phyloP scores from a whole-genome alignment of 2,888 invertebrate species.

The Dorcus parallelipipedus region DNA sequence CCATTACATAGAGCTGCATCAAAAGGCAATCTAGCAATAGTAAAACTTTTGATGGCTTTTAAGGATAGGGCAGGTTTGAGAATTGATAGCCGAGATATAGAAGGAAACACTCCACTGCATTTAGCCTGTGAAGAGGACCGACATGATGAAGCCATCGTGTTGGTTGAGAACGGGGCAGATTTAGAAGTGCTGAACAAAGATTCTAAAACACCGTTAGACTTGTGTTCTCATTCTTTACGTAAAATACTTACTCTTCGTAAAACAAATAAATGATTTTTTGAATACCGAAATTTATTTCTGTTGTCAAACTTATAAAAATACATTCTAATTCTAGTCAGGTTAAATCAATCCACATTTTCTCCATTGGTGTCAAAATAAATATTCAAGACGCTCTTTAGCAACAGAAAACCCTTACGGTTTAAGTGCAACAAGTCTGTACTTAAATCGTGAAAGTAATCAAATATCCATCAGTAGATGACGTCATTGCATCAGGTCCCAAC shows the following conservation, averaged over 20 bases:
- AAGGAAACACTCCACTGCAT: constrained; percentile 78
- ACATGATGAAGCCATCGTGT: constrained; percentile 61
- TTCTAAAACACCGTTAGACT: constrained; percentile 63
- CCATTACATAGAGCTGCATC: constrained; percentile 79
- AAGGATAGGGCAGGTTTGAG: constrained; percentile 46
- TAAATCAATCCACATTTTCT: not conserved
- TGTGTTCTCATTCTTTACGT: constrained; percentile 43
- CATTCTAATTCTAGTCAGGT: no score
- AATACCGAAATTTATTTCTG: not conserved
- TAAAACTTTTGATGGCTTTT: constrained; percentile 62
- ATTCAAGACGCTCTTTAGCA: not conserved
- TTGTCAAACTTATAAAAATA: not conserved
- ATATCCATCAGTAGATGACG: no score
- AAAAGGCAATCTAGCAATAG: constrained; percentile 66
- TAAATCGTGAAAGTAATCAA: not conserved
- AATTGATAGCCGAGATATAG: constrained; percentile 62
- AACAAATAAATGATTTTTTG: not conserved
- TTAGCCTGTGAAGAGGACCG: constrained; percentile 80
- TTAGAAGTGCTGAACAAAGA: constrained; percentile 61
- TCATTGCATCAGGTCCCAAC: no score
- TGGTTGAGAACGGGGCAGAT: constrained; percentile 65
- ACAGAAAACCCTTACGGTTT: not conserved
- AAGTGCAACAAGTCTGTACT: not conserved
- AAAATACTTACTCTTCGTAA: constrained; percentile 6
- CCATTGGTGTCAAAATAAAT: not conserved